These are phyloP conservation scores for Seriola dumerili DNA, from an alignment of 2,113 vertebrate species.

Conservation along the genomic window DNA sequence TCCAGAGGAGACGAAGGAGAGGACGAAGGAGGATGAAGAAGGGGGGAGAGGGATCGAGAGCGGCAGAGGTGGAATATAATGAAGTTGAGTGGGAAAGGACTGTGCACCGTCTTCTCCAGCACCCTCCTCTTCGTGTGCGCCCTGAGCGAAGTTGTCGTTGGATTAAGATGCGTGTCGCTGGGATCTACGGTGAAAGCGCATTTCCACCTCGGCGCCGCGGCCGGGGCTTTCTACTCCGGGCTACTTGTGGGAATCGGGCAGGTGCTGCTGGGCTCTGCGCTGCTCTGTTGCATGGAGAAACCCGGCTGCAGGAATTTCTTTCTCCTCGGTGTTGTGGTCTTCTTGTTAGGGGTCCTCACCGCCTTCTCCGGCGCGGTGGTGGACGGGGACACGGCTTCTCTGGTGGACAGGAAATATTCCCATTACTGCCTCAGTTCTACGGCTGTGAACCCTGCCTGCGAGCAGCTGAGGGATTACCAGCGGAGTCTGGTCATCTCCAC, in stretches of 20 bases:
- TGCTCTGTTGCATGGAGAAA: slow-evolving; percentile 89
- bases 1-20: slow-evolving; percentile 86
- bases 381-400: slow-evolving; percentile 94
- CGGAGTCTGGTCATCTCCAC: slow-evolving; percentile 92
- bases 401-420: slow-evolving; percentile 94
- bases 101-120: slow-evolving; percentile 94
- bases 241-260: slow-evolving; percentile 90
- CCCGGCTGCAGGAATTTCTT: slow-evolving; percentile 92
- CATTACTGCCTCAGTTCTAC: slow-evolving; percentile 89
- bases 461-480: slow-evolving; percentile 92
- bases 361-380: slow-evolving; percentile 96
- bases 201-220: slow-evolving; percentile 90
- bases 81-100: slow-evolving; percentile 96
- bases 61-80: slow-evolving; percentile 93
- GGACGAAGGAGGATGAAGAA: slow-evolving; percentile 91
- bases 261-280: slow-evolving; percentile 88
- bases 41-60: slow-evolving; percentile 84
- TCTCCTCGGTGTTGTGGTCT: slow-evolving; percentile 91
- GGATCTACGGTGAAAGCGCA: slow-evolving; percentile 91
- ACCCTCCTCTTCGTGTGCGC: slow-evolving; percentile 94
- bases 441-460: slow-evolving; percentile 85
- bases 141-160: slow-evolving; percentile 93
- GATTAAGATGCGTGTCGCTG: slow-evolving; percentile 92
- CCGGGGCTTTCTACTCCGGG: slow-evolving; percentile 95
- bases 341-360: slow-evolving; percentile 93